These are phyloP conservation scores for Oxytorus armatus DNA, from an alignment of 2,888 invertebrate genomes.

Conservation along the genomic window DNA sequence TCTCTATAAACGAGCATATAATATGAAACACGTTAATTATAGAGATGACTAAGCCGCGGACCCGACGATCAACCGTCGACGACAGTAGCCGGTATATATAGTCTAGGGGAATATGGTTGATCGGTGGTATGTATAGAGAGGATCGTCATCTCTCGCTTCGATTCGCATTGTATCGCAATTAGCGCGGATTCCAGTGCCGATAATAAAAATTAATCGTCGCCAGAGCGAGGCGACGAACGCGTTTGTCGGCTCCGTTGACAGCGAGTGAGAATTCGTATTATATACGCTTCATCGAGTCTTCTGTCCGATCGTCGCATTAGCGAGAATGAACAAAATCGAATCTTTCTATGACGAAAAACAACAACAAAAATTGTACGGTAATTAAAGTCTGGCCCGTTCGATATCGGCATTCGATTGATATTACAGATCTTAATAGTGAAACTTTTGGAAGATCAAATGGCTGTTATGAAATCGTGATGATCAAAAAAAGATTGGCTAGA, in stretches of 20 bases:
- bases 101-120: too few relatives aligned
- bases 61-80: slow-evolving; percentile 47
- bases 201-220: slow-evolving; percentile 77
- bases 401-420: not conserved
- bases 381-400: slow-evolving; percentile 17
- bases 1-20: slow-evolving; percentile 59
- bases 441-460: too few relatives aligned
- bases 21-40: slow-evolving; percentile 66
- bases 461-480: too few relatives aligned
- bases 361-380: not conserved
- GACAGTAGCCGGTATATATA: too few relatives aligned
- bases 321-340: slow-evolving; percentile 18
- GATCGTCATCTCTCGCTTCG: slow-evolving; percentile 56
- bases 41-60: slow-evolving; percentile 61
- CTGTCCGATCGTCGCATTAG: slow-evolving; percentile 10
- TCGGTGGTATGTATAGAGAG: slow-evolving; percentile 34
- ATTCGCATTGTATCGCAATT: slow-evolving; percentile 75
- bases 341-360: slow-evolving; percentile 15
- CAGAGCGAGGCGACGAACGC: slow-evolving; percentile 43
- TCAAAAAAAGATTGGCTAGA: too few relatives aligned
- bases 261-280: slow-evolving; percentile 48
- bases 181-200: slow-evolving; percentile 73
- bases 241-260: slow-evolving; percentile 59
- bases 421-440: too few relatives aligned
- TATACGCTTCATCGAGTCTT: slow-evolving; percentile 35